Evolutionary conservation across 2,888 invertebrate species (phyloP), one percentile per base, ranked within the genome.

Genomic region (Ornithoptera alexandrae): DNA sequence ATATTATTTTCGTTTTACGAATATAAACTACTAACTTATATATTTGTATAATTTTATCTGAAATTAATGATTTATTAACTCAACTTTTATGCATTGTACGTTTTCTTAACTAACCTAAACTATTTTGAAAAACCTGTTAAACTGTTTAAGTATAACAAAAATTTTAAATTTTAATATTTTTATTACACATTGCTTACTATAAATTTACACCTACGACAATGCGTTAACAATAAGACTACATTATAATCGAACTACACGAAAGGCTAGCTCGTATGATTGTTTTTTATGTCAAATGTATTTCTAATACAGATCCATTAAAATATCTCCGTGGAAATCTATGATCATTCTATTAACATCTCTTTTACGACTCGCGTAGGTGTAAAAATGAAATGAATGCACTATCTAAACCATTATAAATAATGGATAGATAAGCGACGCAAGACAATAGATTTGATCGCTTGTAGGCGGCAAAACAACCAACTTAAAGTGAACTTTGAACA

Each of bases 351-450:
- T 70, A 70, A 70, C 70, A 70, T 64, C 70, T 70, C 67, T 70
- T 64, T 70, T 70, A 70, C 67, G 56, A 57, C 60, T 61, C 66
- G 84, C 82, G 89, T 89, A 85, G 89, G 90, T 78, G 87, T 84
- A 73, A 74, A 76, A 79, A 74, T 79, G 79, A 82, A 82, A 77
- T 82, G 81, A 84, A 84, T 82, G 84, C 81, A 82, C 82, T 80
- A 83, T 84, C 82, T 81, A 75, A 84, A 83, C 86, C 86, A 88
- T 90, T 88, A 87, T 88, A 89, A 90, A 85, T 90, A 89, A 90
- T 88, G 85, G 84, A 76, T 78, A 85, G 89, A 88, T 88, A 87
- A 87, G 84, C 81, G 77, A 72, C 75, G 75, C 78, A 79, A 89
- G 85, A 90, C 89, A 89, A 90, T 88, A 85, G 88, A 86, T 85